These are phyloP conservation scores for Dicrostonyx torquatus DNA, from an alignment of 2,797 vertebrate genomes.

Conservation along the genomic window DNA sequence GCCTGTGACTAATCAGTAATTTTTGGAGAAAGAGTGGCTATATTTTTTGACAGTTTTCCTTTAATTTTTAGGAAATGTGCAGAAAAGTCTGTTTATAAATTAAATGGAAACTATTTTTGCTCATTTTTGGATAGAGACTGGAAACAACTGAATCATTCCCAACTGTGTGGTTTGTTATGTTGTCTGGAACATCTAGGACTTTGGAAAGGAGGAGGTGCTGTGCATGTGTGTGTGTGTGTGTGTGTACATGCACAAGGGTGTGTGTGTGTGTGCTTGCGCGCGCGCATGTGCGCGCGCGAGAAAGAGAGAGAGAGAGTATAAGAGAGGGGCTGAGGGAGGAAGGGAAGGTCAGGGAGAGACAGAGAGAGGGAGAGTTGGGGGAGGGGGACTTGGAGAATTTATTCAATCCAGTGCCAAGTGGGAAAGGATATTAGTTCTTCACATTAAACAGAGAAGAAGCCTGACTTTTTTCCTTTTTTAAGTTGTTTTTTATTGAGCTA, in stretches of 20 bases:
- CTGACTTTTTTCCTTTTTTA: background rate
- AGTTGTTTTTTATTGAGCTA: too few relatives aligned
- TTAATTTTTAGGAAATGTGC: slow-evolving; percentile 73
- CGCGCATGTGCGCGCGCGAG: background rate
- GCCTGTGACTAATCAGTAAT: slow-evolving; percentile 61
- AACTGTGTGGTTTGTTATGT: slow-evolving; percentile 65
- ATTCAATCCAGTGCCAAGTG: slow-evolving; percentile 56
- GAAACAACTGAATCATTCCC: slow-evolving; percentile 77
- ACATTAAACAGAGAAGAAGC: slow-evolving; percentile 59
- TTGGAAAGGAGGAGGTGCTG: slow-evolving; percentile 23
- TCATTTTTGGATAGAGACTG: slow-evolving; percentile 71
- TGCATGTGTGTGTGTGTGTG: background rate
- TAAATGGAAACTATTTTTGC: slow-evolving; percentile 76
- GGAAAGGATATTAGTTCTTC: slow-evolving; percentile 60
- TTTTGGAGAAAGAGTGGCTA: slow-evolving; percentile 60
- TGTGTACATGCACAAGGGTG: background rate
- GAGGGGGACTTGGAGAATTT: background rate
- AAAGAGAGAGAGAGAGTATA: background rate
- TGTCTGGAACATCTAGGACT: slow-evolving; percentile 74
- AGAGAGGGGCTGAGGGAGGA: background rate
- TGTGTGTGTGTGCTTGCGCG: background rate
- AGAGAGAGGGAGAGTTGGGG: background rate
- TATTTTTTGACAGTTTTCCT: slow-evolving; percentile 47
- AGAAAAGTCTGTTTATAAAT: slow-evolving; percentile 78
- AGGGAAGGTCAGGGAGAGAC: background rate